These are phyloP conservation scores for Melitaea athalia DNA, from an alignment of 2,888 invertebrate species.

Conservation along the genomic window DNA sequence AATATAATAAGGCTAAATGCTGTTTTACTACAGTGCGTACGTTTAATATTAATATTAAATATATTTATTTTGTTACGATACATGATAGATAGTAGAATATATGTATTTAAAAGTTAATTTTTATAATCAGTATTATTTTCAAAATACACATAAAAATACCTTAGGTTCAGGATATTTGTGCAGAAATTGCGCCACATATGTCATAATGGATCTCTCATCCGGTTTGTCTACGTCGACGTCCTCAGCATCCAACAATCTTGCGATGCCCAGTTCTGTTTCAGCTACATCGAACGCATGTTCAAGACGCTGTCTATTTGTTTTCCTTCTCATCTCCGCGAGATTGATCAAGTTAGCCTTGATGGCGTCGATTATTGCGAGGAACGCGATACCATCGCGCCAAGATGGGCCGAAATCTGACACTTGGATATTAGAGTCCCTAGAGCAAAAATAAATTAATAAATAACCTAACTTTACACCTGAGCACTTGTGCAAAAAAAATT, in stretches of 20 bases:
- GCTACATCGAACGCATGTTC: conserved; percentile 97
- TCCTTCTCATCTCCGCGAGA: conserved; percentile 88
- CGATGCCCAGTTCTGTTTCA: conserved; percentile 94
- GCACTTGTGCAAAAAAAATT: no score
- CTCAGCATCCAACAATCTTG: conserved; percentile 95
- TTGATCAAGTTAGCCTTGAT: conserved; percentile 96
- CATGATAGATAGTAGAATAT: no score
- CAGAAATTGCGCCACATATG: conserved; percentile 98
- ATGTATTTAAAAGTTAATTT: no score
- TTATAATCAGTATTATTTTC: no score
- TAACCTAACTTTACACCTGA: no score
- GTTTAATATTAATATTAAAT: no score
- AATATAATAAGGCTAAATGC: not conserved
- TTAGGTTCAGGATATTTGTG: conserved; percentile 96
- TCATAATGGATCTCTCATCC: conserved; percentile 99
- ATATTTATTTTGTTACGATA: no score
- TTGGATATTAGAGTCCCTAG: conserved; percentile 91
- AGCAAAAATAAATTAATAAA: not conserved
- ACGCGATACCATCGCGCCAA: conserved; percentile 98
- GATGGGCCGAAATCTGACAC: conserved; percentile 97
- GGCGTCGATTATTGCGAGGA: conserved; percentile 96
- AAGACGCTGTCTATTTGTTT: conserved; percentile 90
- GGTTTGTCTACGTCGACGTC: conserved; percentile 98
- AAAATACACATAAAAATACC: conserved; percentile 53
- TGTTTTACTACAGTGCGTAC: no score